These are phyloP conservation scores for Erythrocercus mccallii DNA, from an alignment of 2,113 vertebrate species.

Conservation along the genomic window DNA sequence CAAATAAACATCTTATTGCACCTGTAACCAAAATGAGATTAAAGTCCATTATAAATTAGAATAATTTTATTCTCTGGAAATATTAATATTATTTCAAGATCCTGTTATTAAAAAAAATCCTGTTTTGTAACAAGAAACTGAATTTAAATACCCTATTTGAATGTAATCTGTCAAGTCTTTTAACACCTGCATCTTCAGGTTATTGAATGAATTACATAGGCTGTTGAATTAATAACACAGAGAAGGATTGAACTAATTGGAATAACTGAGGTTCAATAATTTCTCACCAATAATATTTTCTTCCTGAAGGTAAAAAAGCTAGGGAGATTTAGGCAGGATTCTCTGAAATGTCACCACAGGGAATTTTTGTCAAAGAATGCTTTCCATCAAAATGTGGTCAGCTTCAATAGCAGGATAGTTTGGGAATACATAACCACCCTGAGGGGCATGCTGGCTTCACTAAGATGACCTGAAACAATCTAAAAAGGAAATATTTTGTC, in stretches of 20 bases:
- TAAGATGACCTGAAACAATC: background rate
- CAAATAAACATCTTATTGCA: slow-evolving; percentile 10
- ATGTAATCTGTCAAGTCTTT: background rate
- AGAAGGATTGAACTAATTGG: background rate
- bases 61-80: background rate
- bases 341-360: background rate
- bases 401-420: background rate
- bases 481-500: background rate
- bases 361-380: background rate
- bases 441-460: slow-evolving; percentile 9
- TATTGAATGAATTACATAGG: background rate
- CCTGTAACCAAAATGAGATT: background rate
- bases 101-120: background rate
- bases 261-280: background rate
- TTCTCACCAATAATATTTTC: background rate
- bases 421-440: background rate
- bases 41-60: background rate
- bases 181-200: background rate
- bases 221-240: background rate
- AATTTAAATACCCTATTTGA: background rate
- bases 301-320: background rate
- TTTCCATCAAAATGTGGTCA: background rate
- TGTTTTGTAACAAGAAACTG: background rate
- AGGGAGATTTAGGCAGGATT: background rate
- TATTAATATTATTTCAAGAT: background rate